Evolutionary conservation across 2,113 vertebrate genomes (phyloP).

Genomic region (Callospermophilus lateralis): DNA sequence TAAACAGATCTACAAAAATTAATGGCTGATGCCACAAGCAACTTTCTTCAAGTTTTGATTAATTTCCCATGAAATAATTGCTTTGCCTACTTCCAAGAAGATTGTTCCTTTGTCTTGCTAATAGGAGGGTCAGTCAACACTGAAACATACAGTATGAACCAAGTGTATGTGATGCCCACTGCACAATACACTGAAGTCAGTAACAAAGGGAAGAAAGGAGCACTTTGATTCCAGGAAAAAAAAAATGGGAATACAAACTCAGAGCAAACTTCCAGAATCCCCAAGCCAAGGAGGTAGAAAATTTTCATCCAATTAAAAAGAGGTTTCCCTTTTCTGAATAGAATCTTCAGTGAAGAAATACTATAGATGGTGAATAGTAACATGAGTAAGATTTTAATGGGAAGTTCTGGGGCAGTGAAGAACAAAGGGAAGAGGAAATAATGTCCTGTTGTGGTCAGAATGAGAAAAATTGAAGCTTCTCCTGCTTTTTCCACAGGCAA

Average conservation of each 20-base stretch:
- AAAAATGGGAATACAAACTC: conserved; percentile 95
- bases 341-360: conserved; percentile 90
- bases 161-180: too few species aligned
- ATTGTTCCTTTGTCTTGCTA: conserved; percentile 85
- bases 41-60: conserved; percentile 81
- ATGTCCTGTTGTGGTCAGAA: too few species aligned
- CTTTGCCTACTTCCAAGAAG: conserved; percentile 46
- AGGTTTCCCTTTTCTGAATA: conserved; percentile 89
- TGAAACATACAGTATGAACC: too few species aligned
- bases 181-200: conserved; percentile 84
- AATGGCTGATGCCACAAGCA: conserved; percentile 2
- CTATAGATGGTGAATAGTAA: conserved; percentile 89
- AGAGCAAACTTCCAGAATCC: conserved; percentile 91
- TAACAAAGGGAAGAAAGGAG: conserved; percentile 94
- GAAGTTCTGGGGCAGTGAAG: too few species aligned
- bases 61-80: conserved; percentile 84
- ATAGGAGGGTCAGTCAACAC: conserved; percentile 64
- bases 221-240: conserved; percentile 90
- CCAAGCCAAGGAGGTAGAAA: conserved; percentile 92
- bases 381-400: too few species aligned
- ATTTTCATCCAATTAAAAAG: conserved; percentile 92
- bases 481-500: conserved; percentile 57
- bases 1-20: not conserved
- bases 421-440: too few species aligned
- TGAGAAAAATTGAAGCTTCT: too few species aligned